Percentiles rank a stretch among this genome's conserved stretches.
Conservation (phyloP, 2,797 vertebrate genomes). For the Notamacropus eugenii region DNA sequence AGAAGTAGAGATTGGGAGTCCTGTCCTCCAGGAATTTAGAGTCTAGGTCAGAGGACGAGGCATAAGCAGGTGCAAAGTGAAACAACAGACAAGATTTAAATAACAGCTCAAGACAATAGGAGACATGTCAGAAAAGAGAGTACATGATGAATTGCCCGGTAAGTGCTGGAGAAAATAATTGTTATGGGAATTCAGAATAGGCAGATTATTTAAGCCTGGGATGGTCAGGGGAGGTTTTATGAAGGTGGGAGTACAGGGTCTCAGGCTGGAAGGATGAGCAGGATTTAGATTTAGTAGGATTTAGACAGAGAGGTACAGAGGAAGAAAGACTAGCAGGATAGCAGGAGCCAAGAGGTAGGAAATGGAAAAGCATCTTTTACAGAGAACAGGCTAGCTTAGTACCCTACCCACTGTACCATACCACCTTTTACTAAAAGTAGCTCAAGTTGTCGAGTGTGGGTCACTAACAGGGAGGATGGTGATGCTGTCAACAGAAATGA, state of each 20-base stretch:
- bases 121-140: neutral
- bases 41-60: slow-evolving; percentile 11
- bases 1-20: slow-evolving; percentile 30
- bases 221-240: slow-evolving; percentile 28
- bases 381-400: neutral
- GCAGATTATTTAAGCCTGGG: slow-evolving; percentile 29
- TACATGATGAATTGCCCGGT: slow-evolving; percentile 23
- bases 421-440: neutral
- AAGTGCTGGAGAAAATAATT: slow-evolving; percentile 48
- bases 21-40: slow-evolving; percentile 28
- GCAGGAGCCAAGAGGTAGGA: slow-evolving; percentile 40
- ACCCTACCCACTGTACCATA: neutral
- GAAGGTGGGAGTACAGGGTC: slow-evolving; percentile 8
- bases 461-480: slow-evolving; percentile 29
- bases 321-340: slow-evolving; percentile 22
- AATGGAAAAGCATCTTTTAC: slow-evolving; percentile 21
- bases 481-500: neutral
- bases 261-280: neutral
- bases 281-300: neutral
- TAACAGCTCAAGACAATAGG: slow-evolving; percentile 29
- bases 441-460: slow-evolving; percentile 45
- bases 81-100: slow-evolving; percentile 11
- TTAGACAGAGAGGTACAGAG: neutral
- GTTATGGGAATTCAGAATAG: slow-evolving; percentile 7
- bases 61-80: slow-evolving; percentile 22